Conservation (phyloP, 2,797 vertebrate species). For the Phalanger gymnotis region DNA sequence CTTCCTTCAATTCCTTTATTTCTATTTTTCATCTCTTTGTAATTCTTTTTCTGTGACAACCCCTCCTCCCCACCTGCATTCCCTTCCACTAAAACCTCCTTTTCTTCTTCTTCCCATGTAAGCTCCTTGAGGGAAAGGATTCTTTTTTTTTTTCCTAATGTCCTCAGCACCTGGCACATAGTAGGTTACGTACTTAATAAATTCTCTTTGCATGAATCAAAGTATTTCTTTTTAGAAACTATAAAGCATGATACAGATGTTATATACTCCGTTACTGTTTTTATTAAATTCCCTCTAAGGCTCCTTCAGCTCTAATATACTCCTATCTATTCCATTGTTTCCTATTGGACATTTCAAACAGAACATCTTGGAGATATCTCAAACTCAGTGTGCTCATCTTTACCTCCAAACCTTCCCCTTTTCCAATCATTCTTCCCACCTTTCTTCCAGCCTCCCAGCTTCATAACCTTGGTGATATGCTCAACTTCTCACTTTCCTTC, state of each 20-base stretch:
- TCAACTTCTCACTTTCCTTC: neutral
- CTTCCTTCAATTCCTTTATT: neutral
- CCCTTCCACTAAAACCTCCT: neutral
- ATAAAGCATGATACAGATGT: neutral
- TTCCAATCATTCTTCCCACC: neutral
- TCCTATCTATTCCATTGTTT: neutral
- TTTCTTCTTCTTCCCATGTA: neutral
- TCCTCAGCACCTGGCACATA: neutral
- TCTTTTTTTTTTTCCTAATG: neutral
- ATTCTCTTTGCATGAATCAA: neutral
- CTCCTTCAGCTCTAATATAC: neutral
- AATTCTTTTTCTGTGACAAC: neutral
- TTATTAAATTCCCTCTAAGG: neutral
- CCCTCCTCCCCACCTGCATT: neutral
- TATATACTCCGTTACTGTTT: neutral
- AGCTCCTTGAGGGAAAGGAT: neutral
- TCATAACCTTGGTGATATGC: neutral
- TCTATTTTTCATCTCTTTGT: neutral
- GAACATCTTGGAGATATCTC: neutral
- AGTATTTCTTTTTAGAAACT: neutral
- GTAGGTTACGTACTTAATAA: neutral
- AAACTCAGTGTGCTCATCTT: neutral
- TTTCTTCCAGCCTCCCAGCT: neutral
- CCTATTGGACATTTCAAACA: neutral
- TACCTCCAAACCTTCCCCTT: neutral